phyloP scores from a whole-genome alignment of 1,140 invertebrate genomes.

The Drosophila kohkoa region DNA sequence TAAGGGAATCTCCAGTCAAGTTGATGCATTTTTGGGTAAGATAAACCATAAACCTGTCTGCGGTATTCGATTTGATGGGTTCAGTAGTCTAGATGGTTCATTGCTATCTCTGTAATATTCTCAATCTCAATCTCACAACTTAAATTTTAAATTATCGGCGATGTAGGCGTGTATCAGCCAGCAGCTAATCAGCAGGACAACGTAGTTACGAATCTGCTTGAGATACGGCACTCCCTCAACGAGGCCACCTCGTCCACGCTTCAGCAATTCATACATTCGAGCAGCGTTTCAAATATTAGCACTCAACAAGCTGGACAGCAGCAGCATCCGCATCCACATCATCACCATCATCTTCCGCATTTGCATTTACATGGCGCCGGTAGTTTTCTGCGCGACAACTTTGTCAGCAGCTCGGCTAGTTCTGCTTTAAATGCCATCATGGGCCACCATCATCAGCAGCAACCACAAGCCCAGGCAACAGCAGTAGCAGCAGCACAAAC shows the following conservation, averaged over 20 bases:
- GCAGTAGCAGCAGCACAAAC: constrained; percentile 39
- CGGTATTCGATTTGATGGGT: not conserved
- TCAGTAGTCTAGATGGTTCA: not conserved
- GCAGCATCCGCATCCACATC: constrained; percentile 33
- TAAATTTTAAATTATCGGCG: constrained; percentile 10
- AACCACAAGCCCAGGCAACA: constrained; percentile 8
- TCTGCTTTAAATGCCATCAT: constrained; percentile 79
- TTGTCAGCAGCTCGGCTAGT: constrained; percentile 80
- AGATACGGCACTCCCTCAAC: constrained; percentile 78
- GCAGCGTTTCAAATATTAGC: constrained; percentile 64
- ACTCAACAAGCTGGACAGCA: constrained; percentile 32
- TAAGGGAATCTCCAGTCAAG: constrained; percentile 95
- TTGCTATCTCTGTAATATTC: not conserved
- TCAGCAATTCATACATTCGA: constrained; percentile 78
- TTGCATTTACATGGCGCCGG: constrained; percentile 80
- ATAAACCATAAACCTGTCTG: not conserved
- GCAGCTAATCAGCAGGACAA: constrained; percentile 65
- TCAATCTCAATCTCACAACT: constrained; percentile 18
- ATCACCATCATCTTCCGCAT: constrained; percentile 73
- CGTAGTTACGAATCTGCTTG: constrained; percentile 75
- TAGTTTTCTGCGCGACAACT: constrained; percentile 77
- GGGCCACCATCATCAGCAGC: constrained; percentile 70
- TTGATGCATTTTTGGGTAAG: constrained; percentile 98
- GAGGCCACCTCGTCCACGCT: constrained; percentile 76
- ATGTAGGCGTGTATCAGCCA: constrained; percentile 74